These are phyloP conservation scores for Petrolisthes cinctipes DNA, from an alignment of 2,888 invertebrate genomes.

Conservation along the genomic window DNA sequence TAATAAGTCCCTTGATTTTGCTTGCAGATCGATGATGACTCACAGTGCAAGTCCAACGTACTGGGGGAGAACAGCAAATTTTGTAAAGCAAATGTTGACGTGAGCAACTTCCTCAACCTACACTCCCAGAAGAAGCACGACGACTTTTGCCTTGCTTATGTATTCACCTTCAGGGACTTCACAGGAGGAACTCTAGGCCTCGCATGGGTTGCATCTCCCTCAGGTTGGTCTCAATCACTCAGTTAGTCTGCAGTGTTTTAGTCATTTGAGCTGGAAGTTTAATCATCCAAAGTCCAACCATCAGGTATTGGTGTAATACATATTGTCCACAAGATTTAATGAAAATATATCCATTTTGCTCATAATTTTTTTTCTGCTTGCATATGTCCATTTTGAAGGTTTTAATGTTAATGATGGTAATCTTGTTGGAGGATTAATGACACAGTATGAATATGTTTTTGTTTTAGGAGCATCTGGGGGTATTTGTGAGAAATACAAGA, in stretches of 20 bases:
- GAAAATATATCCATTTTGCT: neutral
- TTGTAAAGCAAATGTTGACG: conserved; percentile 97
- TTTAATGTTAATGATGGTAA: neutral
- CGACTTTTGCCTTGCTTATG: conserved; percentile 98
- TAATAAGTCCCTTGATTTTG: neutral
- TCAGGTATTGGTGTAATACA: no score
- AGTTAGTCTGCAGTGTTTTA: no score
- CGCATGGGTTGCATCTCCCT: conserved; percentile 99
- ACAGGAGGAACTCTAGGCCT: conserved; percentile 97
- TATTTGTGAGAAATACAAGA: conserved; percentile 97
- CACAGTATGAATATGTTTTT: neutral
- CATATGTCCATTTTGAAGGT: conserved; percentile 11
- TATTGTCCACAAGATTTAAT: no score
- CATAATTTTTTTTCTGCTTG: neutral
- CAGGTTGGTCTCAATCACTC: conserved; percentile 70
- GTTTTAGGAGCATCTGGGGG: conserved; percentile 93
- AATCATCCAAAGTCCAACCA: no score
- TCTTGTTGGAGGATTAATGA: neutral
- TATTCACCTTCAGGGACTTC: conserved; percentile 92
- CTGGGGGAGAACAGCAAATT: conserved; percentile 86
- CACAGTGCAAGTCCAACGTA: conserved; percentile 77
- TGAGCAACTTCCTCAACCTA: conserved; percentile 97
- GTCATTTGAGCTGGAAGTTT: no score
- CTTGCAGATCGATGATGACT: conserved; percentile 90
- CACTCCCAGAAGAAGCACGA: conserved; percentile 98